A percentile compares a stretch with the other conserved stretches of the same genome.
Conservation (phyloP, 2,888 invertebrate genomes). For the Achlya flavicornis region DNA sequence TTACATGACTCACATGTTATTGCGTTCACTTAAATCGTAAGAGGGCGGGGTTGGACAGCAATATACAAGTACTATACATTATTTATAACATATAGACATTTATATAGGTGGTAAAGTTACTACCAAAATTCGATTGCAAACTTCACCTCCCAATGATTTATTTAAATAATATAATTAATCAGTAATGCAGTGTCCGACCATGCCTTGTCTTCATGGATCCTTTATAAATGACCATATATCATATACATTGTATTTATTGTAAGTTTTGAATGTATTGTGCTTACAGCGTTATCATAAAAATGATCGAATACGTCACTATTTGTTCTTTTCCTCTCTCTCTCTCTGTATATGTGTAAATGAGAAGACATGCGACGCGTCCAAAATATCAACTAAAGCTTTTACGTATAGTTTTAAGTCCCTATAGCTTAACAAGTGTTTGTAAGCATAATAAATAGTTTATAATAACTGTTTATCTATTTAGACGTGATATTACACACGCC, state of each 20-base stretch:
- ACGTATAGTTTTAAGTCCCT: constrained; percentile 41
- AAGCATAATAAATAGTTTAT: background rate
- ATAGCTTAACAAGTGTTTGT: constrained; percentile 18
- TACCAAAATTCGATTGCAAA: constrained; percentile 5
- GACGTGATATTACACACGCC: background rate
- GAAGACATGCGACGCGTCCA: constrained; percentile 12
- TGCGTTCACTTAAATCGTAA: constrained; percentile 73
- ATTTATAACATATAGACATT: constrained; percentile 9
- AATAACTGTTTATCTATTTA: too few species aligned
- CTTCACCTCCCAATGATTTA: background rate
- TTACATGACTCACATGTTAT: constrained; percentile 77
- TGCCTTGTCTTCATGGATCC: background rate
- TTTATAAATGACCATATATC: constrained; percentile 4
- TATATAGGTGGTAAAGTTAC: constrained; percentile 5
- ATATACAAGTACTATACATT: constrained; percentile 40
- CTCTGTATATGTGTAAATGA: constrained; percentile 4
- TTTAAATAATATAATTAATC: background rate
- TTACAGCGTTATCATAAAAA: constrained; percentile 1
- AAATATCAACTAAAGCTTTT: constrained; percentile 31
- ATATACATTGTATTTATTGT: constrained; percentile 1
- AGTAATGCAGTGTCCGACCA: background rate
- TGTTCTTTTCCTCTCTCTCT: constrained; percentile 1
- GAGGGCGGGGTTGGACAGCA: constrained; percentile 50
- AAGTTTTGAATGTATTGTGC: background rate
- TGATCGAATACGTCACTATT: background rate